Base-by-base conservation (phyloP, 2,888 invertebrate species). In the Thera obeliscata region DNA sequence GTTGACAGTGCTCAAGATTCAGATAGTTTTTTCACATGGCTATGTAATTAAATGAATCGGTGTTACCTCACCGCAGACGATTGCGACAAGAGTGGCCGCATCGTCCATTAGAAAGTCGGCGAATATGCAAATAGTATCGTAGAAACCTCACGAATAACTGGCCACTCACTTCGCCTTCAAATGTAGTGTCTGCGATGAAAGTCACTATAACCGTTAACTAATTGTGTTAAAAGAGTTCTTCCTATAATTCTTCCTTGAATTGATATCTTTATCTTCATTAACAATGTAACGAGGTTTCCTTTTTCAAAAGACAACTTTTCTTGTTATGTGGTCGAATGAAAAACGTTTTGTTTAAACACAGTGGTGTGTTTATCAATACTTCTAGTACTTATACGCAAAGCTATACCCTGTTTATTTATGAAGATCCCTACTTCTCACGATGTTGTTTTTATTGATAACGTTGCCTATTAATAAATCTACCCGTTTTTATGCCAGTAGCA, bases 101-200 rank as follows among this genome's bases (percentile, higher is more conserved):
- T 91, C 91, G 92, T 89, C 92, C 92, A 93, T 93, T 93, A 93
- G 93, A 93, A 93, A 93, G 93, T 93, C 90, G 88, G 90, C 88
- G 90, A 92, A 93, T 93, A 93, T 93, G 93, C 93, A 93, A 93
- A 93, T 93, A 91, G 89, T 93, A 91, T 91, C 89, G 93, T 93
- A 93, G 93, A 93, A 93, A 93, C 91, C 91, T 89, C 91, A 92
- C 93, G 91, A 93, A 92, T 92, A 93, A 90, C 93, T 91, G 91
- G 89, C 93, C 92, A 91, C 90, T 91, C 90, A 89, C 91, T 90
- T 88, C 85, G 90, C 88, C 89, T 91, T 90, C 89, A 90, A 89
- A 91, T 90, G 89, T 61, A 61, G 61, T 90, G 91, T 86, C 90
- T 90, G 84, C 91, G 91, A 93, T 91, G 92, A 93, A 93, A 93